Base-by-base conservation (phyloP, 1,140 invertebrate genomes). In the Papilio machaon region DNA sequence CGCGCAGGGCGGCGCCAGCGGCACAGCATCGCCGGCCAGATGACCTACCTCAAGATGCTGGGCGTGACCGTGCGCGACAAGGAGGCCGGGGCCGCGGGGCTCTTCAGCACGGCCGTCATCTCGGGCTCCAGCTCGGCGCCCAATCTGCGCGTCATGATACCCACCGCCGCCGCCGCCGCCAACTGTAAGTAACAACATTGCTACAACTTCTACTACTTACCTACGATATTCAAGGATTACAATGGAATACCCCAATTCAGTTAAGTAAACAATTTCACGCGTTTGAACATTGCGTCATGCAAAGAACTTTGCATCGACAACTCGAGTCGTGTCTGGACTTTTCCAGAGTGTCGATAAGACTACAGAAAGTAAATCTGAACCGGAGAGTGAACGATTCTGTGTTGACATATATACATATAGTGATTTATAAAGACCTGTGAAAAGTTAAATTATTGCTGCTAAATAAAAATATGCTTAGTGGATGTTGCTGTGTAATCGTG, bases 91-190 rank as follows among this genome's bases (percentile, higher is more conserved):
- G 96, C 96, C 80, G 97, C 97, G 80, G 95, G 97, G 8, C 96
- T 99, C 80, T 99, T 99, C 96, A 98, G 97, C 89, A 99, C 98
- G 47, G 98, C 98, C 49, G 98, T 99, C 86, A 99, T 99, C 91
- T 98, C 97, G 88, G 98, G 98, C 47, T 98, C 98, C 83, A 98
- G 97, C 79, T 98, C 97, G 84, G 98, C 98, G 47, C 98, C 98
- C 47, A 98, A 98, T 94, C 96, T 98, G 52, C 96, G 98, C 85
- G 97, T 98, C 91, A 97, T 98, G 96, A 97, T 98, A 84, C 96
- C 97, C 15, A 95, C 95, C 79, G 95, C 96, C 30, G 95, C 96
- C 30, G 96, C 96, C 5, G 96, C 96, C 80, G 96, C 96, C 75
- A 97, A 97, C 88, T 97, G 97, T 97, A 90, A 96, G 95, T 93